Conservation (phyloP, 2,113 vertebrate genomes). For the Heliornis fulica region DNA sequence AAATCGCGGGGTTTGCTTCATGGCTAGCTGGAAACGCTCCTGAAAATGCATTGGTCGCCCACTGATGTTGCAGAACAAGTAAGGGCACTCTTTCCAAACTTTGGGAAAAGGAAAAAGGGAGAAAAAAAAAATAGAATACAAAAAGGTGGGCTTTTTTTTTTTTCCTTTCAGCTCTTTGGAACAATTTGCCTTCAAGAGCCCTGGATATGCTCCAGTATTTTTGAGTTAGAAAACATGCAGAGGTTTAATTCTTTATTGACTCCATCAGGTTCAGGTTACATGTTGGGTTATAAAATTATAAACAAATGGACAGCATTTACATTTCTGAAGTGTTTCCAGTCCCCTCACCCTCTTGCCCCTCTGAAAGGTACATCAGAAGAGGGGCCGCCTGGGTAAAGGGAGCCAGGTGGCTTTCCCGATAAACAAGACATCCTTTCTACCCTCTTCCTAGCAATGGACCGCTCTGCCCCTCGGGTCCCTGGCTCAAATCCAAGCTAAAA, state of each 20-base stretch:
- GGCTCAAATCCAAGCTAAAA: background rate
- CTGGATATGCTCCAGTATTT: slow-evolving; percentile 71
- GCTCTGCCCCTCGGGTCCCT: background rate
- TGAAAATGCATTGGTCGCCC: background rate
- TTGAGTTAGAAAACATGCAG: slow-evolving; percentile 55
- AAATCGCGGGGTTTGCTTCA: background rate
- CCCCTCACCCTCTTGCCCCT: background rate
- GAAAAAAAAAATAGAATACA: background rate
- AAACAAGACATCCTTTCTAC: background rate
- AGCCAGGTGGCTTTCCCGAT: slow-evolving; percentile 45
- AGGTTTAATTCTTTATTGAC: slow-evolving; percentile 51
- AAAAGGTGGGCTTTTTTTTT: background rate
- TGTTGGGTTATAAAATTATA: slow-evolving; percentile 73
- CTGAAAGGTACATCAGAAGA: slow-evolving; percentile 60
- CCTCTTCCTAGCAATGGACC: background rate
- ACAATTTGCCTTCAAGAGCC: slow-evolving; percentile 56
- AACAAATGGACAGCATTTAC: slow-evolving; percentile 78
- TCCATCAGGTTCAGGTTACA: slow-evolving; percentile 77
- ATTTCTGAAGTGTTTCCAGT: slow-evolving; percentile 71
- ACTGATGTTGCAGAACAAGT: slow-evolving; percentile 3
- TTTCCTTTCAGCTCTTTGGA: slow-evolving; percentile 6
- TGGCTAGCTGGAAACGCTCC: background rate
- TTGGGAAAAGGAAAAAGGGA: background rate
- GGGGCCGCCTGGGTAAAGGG: slow-evolving; percentile 29
- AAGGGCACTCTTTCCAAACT: slow-evolving; percentile 5